Percentiles rank a stretch among this genome's conserved stretches.
These are phyloP conservation scores for Elegia similella DNA, from an alignment of 2,888 invertebrate genomes.

Conservation along the genomic window DNA sequence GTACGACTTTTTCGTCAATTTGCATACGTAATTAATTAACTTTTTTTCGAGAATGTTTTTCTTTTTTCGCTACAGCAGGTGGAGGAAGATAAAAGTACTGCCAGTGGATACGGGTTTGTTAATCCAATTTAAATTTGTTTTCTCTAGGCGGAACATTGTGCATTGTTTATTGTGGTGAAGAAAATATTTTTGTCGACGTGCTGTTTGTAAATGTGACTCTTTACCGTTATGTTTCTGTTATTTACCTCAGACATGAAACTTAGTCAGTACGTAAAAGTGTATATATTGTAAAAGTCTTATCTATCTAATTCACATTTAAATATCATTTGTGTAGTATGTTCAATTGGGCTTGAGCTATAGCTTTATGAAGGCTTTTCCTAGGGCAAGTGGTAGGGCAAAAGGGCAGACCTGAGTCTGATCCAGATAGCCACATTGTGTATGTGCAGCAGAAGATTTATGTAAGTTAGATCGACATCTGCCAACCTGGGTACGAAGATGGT, in stretches of 20 bases:
- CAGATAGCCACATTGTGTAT: too few relatives aligned
- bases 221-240: background rate
- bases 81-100: slow-evolving; percentile 41
- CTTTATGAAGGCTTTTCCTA: too few relatives aligned
- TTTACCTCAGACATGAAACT: background rate
- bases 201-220: background rate
- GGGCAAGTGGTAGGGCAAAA: too few relatives aligned
- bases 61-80: slow-evolving; percentile 47
- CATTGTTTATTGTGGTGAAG: background rate
- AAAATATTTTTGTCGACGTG: background rate
- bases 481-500: too few relatives aligned
- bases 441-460: too few relatives aligned
- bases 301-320: too few relatives aligned
- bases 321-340: too few relatives aligned
- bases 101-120: slow-evolving; percentile 22
- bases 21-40: slow-evolving; percentile 79
- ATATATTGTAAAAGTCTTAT: too few relatives aligned
- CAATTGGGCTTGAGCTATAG: too few relatives aligned
- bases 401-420: too few relatives aligned
- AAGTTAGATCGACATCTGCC: too few relatives aligned
- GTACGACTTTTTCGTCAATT: slow-evolving; percentile 73
- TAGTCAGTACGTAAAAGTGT: too few relatives aligned
- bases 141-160: slow-evolving; percentile 9
- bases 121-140: slow-evolving; percentile 26
- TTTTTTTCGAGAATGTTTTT: slow-evolving; percentile 57